Evolutionary conservation across 2,888 invertebrate genomes (phyloP).

Genomic region (Dicycla oo): DNA sequence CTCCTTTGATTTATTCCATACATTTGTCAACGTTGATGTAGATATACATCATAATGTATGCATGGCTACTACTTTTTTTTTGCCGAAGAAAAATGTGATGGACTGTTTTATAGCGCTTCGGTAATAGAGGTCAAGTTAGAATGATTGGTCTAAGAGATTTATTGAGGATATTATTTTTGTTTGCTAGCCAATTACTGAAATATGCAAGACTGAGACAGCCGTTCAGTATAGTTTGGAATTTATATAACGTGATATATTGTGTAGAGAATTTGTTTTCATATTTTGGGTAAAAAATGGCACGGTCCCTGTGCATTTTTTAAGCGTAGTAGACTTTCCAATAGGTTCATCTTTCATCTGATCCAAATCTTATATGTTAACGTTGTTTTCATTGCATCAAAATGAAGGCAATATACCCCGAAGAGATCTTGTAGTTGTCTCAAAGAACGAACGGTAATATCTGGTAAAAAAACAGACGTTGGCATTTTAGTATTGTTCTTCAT

Average conservation of each 20-base stretch:
- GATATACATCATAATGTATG: constrained; percentile 79
- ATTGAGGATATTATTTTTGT: constrained; percentile 60
- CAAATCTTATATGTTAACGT: neutral
- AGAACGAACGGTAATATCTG: no score
- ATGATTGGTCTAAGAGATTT: constrained; percentile 70
- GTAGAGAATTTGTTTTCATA: neutral
- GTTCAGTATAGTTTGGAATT: constrained; percentile 28
- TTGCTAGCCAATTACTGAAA: constrained; percentile 59
- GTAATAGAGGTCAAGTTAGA: constrained; percentile 77
- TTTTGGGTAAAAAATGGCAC: neutral
- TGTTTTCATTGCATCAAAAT: neutral
- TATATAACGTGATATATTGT: constrained; percentile 1
- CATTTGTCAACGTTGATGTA: constrained; percentile 82
- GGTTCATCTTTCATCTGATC: neutral
- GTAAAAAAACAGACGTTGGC: neutral
- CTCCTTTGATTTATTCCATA: constrained; percentile 81
- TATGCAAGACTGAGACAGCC: constrained; percentile 15
- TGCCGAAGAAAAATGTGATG: constrained; percentile 75
- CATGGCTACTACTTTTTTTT: constrained; percentile 74
- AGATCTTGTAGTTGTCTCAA: neutral
- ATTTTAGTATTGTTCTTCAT: neutral
- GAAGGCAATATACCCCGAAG: neutral
- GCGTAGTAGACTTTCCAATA: neutral
- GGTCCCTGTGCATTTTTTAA: neutral
- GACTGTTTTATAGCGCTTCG: constrained; percentile 69